These are phyloP conservation scores for Drosophila nigromelanica DNA, from an alignment of 1,140 invertebrate species.

Conservation along the genomic window DNA sequence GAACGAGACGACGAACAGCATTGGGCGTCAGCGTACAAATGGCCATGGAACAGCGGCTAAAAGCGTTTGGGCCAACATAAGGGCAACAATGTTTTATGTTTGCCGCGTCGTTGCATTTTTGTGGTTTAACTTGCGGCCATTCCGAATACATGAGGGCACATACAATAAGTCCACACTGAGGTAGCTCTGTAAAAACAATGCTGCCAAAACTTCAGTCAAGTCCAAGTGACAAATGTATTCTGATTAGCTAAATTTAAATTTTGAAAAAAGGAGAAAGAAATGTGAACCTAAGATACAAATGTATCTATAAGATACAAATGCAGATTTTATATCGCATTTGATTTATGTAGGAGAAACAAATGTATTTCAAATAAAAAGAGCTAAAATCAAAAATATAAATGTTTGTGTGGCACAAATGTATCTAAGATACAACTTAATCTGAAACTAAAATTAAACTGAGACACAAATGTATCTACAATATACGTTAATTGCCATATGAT, in stretches of 20 bases:
- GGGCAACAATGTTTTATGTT: constrained; percentile 40
- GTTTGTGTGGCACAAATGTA: too few species aligned
- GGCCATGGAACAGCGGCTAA: constrained; percentile 17
- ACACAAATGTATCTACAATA: not conserved
- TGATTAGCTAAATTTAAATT: too few species aligned
- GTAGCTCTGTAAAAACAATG: not conserved
- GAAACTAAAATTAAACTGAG: not conserved
- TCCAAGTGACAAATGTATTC: too few species aligned
- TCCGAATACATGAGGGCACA: constrained; percentile 11
- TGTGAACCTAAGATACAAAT: too few species aligned
- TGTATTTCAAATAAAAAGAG: not conserved
- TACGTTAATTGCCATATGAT: too few species aligned
- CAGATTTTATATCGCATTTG: not conserved
- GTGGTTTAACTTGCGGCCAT: constrained; percentile 29
- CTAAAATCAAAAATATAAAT: not conserved
- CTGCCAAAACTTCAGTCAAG: not conserved
- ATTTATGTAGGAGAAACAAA: not conserved
- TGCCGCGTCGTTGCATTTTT: constrained; percentile 40
- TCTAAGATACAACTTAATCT: too few species aligned
- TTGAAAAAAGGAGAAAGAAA: too few species aligned
- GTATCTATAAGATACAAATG: not conserved
- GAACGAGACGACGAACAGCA: not conserved
- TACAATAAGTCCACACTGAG: not conserved
- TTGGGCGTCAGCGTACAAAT: constrained; percentile 12
- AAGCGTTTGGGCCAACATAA: constrained; percentile 30